Evolutionary conservation across 2,113 vertebrate genomes (phyloP).

Genomic region (Perca fluviatilis): DNA sequence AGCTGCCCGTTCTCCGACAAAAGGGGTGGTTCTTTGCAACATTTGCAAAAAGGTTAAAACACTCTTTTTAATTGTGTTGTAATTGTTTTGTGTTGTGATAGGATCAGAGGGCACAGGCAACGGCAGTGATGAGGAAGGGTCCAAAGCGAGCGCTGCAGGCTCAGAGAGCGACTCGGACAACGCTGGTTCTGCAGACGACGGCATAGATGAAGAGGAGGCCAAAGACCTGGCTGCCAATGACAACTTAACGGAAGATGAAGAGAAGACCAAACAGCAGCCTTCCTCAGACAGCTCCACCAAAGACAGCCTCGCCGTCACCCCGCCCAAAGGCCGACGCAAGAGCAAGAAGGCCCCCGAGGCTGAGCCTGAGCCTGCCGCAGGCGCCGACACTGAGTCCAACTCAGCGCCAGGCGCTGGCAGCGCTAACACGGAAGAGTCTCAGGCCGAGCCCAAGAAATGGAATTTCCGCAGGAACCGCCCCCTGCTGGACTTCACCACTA

Average conservation of each 20-base stretch:
- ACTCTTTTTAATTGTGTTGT: not conserved
- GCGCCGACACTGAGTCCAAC: conserved; percentile 20
- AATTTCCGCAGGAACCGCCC: conserved; percentile 96
- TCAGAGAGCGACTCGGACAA: conserved; percentile 94
- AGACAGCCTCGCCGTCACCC: conserved; percentile 78
- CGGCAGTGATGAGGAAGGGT: conserved; percentile 94
- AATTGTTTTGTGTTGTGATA: conserved; percentile 64
- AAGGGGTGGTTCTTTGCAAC: too few relatives aligned
- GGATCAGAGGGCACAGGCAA: conserved; percentile 96
- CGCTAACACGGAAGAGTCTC: conserved; percentile 84
- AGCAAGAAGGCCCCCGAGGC: conserved; percentile 83
- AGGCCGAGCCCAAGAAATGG: conserved; percentile 96
- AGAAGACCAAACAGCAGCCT: conserved; percentile 80
- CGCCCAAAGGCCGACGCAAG: conserved; percentile 74
- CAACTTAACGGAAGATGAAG: conserved; percentile 84
- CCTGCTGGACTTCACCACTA: conserved; percentile 94
- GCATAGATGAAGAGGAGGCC: conserved; percentile 80
- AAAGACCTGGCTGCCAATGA: conserved; percentile 85
- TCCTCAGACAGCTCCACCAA: conserved; percentile 87
- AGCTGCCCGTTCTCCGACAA: too few relatives aligned
- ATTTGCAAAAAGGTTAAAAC: too few relatives aligned
- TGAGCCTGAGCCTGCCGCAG: conserved; percentile 72
- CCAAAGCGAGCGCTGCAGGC: conserved; percentile 92
- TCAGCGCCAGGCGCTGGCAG: conserved; percentile 18
- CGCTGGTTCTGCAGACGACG: conserved; percentile 87